phyloP scores from a whole-genome alignment of 2,888 invertebrate genomes.

The Drosophila gaucha region DNA sequence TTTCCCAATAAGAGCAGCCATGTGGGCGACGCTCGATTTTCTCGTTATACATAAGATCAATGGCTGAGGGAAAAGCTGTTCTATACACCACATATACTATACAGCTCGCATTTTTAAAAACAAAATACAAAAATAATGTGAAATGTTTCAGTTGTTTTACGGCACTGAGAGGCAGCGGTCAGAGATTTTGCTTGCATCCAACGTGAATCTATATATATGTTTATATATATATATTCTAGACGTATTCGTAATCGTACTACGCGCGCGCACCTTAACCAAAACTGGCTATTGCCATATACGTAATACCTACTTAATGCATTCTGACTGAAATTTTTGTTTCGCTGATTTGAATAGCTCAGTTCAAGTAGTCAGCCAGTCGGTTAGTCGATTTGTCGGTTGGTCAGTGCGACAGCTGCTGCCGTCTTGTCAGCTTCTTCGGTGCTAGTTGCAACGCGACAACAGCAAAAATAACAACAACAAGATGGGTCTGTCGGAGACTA shows the following conservation, averaged over 20 bases:
- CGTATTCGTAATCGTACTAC: constrained; percentile 12
- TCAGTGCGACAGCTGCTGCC: constrained; percentile 15
- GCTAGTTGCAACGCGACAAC: constrained; percentile 25
- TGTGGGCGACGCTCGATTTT: constrained; percentile 69
- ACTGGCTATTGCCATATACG: constrained; percentile 65
- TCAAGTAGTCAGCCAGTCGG: constrained; percentile 6
- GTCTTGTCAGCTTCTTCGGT: constrained; percentile 17
- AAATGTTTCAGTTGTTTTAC: constrained; percentile 69
- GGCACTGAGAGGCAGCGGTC: constrained; percentile 69
- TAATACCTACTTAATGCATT: constrained; percentile 58
- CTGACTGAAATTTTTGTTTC: constrained; percentile 25
- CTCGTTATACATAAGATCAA: constrained; percentile 35
- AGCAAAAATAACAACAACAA: constrained; percentile 23
- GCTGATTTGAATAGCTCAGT: constrained; percentile 49
- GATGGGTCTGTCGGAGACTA: constrained; percentile 75
- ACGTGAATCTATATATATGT: constrained; percentile 9
- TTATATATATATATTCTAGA: constrained; percentile 19
- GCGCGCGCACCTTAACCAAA: constrained; percentile 37
- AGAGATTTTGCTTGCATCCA: constrained; percentile 35
- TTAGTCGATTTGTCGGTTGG: constrained; percentile 20
- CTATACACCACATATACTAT: constrained; percentile 17
- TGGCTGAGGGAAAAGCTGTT: constrained; percentile 36
- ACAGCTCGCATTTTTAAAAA: constrained; percentile 46
- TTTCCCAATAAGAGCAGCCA: constrained; percentile 43
- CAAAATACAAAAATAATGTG: constrained; percentile 21